A percentile compares a stretch with the other conserved stretches of the same genome.
Conservation (phyloP, 2,888 invertebrate species). For the Parthenolecanium corni region DNA sequence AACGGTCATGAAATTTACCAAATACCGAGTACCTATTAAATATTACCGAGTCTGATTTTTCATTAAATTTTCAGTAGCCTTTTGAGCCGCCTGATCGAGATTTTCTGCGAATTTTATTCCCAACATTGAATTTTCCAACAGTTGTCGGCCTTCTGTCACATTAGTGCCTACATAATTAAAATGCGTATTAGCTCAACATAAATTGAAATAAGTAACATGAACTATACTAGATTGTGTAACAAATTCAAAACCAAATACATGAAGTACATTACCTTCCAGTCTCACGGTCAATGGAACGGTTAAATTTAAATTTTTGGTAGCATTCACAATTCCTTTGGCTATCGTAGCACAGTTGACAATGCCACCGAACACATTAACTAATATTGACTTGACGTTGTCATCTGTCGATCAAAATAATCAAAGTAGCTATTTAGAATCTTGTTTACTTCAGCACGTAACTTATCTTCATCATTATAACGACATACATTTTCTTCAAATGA, state of each 20-base stretch:
- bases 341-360: constrained; percentile 97
- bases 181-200: too few species aligned
- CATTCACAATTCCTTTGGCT: constrained; percentile 46
- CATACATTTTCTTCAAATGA: too few species aligned
- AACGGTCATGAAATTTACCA: too few species aligned
- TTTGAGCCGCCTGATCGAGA: constrained; percentile 85
- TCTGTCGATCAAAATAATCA: constrained; percentile 42
- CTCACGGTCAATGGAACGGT: constrained; percentile 79
- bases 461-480: too few species aligned
- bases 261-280: constrained; percentile 60
- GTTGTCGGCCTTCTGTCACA: constrained; percentile 65
- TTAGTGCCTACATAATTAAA: constrained; percentile 55
- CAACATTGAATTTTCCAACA: constrained; percentile 71
- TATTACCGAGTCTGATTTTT: too few species aligned
- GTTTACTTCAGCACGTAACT: too few species aligned
- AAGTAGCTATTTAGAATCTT: too few species aligned
- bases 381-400: constrained; percentile 80
- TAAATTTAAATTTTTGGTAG: constrained; percentile 30
- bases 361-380: constrained; percentile 98
- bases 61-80: constrained; percentile 54
- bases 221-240: constrained; percentile 2
- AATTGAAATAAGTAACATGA: background rate
- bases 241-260: background rate
- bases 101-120: constrained; percentile 69
- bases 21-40: too few species aligned